A percentile compares a stretch with the other conserved stretches of the same genome.
phyloP scores from a whole-genome alignment of 2,113 vertebrate genomes.

The Scalopus aquaticus region DNA sequence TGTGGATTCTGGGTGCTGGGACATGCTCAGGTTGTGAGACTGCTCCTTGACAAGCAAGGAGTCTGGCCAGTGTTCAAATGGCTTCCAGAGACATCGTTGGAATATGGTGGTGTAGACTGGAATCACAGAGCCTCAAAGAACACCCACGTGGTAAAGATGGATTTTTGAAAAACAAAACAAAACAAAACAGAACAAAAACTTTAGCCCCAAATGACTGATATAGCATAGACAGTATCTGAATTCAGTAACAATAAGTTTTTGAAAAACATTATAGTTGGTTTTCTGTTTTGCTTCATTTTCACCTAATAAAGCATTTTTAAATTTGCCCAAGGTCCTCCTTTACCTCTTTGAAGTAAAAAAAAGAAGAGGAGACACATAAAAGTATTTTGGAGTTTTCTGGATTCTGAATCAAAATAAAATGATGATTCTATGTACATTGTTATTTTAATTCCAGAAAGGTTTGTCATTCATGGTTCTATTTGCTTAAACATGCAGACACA shows the following conservation, averaged over 20 bases:
- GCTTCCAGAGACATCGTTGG: slow-evolving; percentile 57
- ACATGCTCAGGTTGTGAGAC: slow-evolving; percentile 59
- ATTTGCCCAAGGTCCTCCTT: background rate
- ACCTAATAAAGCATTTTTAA: slow-evolving; percentile 23
- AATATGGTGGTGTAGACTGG: slow-evolving; percentile 43
- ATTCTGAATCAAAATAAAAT: slow-evolving; percentile 35
- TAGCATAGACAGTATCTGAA: background rate
- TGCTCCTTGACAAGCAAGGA: slow-evolving; percentile 48
- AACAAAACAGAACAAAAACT: slow-evolving; percentile 43
- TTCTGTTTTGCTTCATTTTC: slow-evolving; percentile 29
- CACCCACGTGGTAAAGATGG: slow-evolving; percentile 68
- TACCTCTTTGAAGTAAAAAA: background rate
- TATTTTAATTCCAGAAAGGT: slow-evolving; percentile 31
- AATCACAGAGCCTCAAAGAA: slow-evolving; percentile 72
- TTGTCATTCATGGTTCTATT: background rate
- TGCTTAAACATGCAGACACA: background rate
- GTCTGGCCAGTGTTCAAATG: background rate
- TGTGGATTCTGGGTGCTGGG: slow-evolving; percentile 80
- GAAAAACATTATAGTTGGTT: slow-evolving; percentile 50
- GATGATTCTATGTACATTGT: background rate
- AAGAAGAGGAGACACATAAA: background rate
- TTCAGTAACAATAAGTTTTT: slow-evolving; percentile 36
- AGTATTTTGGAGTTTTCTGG: background rate
- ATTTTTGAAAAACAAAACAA: slow-evolving; percentile 60
- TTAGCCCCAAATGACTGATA: slow-evolving; percentile 70